These are phyloP conservation scores for Isotomurus palustris DNA, from an alignment of 2,888 invertebrate genomes.

Conservation along the genomic window DNA sequence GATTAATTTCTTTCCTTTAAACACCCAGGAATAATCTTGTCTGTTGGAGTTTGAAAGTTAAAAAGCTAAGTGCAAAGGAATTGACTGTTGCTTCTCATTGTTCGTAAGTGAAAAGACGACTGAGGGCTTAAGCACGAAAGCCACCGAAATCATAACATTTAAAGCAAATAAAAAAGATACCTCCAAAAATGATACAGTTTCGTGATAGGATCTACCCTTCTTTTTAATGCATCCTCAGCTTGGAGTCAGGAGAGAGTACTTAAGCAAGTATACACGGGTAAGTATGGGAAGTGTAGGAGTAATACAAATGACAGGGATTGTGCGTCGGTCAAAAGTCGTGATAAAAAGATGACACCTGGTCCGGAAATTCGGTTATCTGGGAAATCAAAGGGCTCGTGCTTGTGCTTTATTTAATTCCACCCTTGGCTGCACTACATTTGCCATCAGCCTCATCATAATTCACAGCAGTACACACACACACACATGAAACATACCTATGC, in stretches of 20 bases:
- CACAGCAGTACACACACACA: no score
- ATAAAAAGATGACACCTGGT: slow-evolving; percentile 47
- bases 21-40: not conserved
- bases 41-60: not conserved
- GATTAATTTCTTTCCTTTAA: no score
- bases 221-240: no score
- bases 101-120: not conserved
- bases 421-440: slow-evolving; percentile 8
- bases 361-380: slow-evolving; percentile 46
- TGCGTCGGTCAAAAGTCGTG: slow-evolving; percentile 45
- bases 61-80: not conserved
- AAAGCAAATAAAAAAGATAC: slow-evolving; percentile 4
- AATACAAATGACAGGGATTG: slow-evolving; percentile 31
- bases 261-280: not conserved
- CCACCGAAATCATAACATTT: slow-evolving; percentile 8
- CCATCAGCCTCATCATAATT: not conserved
- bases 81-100: slow-evolving; percentile 5
- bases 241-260: no score
- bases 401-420: slow-evolving; percentile 32
- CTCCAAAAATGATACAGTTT: not conserved
- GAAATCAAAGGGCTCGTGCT: slow-evolving; percentile 42
- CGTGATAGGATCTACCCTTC: no score
- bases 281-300: not conserved
- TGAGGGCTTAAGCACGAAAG: slow-evolving; percentile 1
- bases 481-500: no score